phyloP scores from a whole-genome alignment of 2,113 vertebrate genomes.

The Equus quagga region DNA sequence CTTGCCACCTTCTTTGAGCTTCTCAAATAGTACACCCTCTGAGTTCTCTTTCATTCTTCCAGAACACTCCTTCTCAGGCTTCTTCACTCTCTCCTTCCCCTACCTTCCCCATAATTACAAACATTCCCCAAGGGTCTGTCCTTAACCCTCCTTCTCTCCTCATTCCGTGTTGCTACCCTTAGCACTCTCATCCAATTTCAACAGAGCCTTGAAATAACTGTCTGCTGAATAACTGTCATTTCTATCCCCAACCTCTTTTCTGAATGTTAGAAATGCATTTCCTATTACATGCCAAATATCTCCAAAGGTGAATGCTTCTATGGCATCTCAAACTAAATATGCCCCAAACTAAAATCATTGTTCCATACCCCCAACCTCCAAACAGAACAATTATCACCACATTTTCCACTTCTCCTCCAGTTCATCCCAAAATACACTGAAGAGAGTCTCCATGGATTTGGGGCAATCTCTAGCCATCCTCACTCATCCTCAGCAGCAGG shows the following conservation, averaged over 20 bases:
- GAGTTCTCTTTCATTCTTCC: background rate
- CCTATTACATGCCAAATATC: background rate
- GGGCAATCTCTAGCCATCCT: background rate
- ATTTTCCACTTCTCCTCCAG: background rate
- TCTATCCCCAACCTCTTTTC: background rate
- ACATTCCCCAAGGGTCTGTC: background rate
- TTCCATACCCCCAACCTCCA: background rate
- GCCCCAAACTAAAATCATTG: background rate
- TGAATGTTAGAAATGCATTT: background rate
- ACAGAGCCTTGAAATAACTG: background rate
- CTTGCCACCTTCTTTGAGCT: background rate
- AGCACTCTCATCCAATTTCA: background rate
- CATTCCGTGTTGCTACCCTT: background rate
- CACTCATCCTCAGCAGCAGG: background rate
- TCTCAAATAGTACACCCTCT: background rate
- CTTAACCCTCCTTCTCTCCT: background rate
- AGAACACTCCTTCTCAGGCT: background rate
- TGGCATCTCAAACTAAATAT: conserved; percentile 13
- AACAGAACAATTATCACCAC: background rate
- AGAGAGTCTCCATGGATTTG: background rate
- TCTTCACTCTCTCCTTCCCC: background rate
- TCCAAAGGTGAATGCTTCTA: background rate
- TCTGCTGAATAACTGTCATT: background rate
- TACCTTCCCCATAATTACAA: background rate
- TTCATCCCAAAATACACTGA: background rate